phyloP scores from a whole-genome alignment of 1,140 invertebrate genomes.

The Polypedilum pembai region DNA sequence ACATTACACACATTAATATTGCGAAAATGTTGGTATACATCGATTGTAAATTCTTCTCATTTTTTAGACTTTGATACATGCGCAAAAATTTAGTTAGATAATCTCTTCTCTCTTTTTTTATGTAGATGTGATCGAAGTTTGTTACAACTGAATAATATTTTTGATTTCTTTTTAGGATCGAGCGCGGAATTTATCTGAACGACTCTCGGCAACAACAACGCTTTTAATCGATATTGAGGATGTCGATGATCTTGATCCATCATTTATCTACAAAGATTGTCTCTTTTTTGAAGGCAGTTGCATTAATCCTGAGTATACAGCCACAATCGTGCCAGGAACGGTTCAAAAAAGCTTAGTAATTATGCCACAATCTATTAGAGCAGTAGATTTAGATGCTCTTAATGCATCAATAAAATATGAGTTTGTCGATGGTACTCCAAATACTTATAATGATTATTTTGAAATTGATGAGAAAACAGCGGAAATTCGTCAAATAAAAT shows the following conservation, averaged over 20 bases:
- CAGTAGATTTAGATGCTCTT: slow-evolving; percentile 73
- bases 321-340: neutral
- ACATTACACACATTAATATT: neutral
- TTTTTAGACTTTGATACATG: neutral
- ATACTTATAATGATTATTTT: slow-evolving; percentile 65
- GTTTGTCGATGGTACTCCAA: slow-evolving; percentile 64
- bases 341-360: slow-evolving; percentile 56
- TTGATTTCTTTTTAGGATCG: slow-evolving; percentile 54
- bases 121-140: no score
- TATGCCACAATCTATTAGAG: slow-evolving; percentile 71
- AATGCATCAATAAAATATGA: slow-evolving; percentile 66
- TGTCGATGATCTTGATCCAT: slow-evolving; percentile 75
- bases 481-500: slow-evolving; percentile 61
- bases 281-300: slow-evolving; percentile 62
- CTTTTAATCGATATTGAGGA: slow-evolving; percentile 71
- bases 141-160: no score
- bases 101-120: slow-evolving; percentile 15
- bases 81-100: neutral
- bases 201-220: slow-evolving; percentile 67
- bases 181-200: slow-evolving; percentile 58
- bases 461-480: slow-evolving; percentile 67
- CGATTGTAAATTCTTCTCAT: neutral
- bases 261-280: slow-evolving; percentile 70
- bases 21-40: neutral
- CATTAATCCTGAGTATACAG: slow-evolving; percentile 62